Evolutionary conservation across 2,113 vertebrate species (phyloP), one percentile per base, ranked within the genome.

Genomic region (Gymnocephalus cernua): DNA sequence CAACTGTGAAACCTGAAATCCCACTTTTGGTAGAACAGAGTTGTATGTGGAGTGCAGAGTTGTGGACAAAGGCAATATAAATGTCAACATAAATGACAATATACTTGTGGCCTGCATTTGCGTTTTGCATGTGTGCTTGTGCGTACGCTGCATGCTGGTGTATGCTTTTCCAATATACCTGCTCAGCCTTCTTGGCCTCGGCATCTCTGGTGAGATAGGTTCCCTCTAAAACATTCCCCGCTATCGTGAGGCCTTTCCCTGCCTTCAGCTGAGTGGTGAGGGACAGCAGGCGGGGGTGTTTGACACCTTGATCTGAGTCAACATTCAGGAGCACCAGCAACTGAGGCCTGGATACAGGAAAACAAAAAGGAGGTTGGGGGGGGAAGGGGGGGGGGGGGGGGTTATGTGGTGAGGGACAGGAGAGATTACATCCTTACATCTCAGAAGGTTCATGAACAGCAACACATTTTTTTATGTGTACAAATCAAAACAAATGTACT

Each of bases 221-320:
- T 70, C 98, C 98, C 85, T 97, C 95, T 54, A 99, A 91, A 59
- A 99, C 97, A 4, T 96, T 97, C 63, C 96, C 97, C 88, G 98
- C 97, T 3, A 99, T 99, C 19, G 98, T 99, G 68, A 99, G 91
- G 50, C 98, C 98, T 93, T 97, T 99, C 35, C 98, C 98, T 0
- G 98, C 98, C 90, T 99, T 99, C 79, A 99, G 92, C 91, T 99
- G 98, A 2, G 96, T 95, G 44, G 97, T 97, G 61, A 99, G 91
- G 79, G 97, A 99, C 80, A 99, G 96, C 72, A 99, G 89, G 25
- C 98, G 95, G 1, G 97, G 96, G 72, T 99, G 97, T 85, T 97
- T 98, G 59, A 98, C 97, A 0, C 71, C 77, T 58, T 97, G 95
- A 68, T 98, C 95, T 0, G 92, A 82, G 70, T 99, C 96, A 92